These are phyloP conservation scores for Oscheius sp. DNA, from an alignment of 2,888 invertebrate species.

Conservation along the genomic window DNA sequence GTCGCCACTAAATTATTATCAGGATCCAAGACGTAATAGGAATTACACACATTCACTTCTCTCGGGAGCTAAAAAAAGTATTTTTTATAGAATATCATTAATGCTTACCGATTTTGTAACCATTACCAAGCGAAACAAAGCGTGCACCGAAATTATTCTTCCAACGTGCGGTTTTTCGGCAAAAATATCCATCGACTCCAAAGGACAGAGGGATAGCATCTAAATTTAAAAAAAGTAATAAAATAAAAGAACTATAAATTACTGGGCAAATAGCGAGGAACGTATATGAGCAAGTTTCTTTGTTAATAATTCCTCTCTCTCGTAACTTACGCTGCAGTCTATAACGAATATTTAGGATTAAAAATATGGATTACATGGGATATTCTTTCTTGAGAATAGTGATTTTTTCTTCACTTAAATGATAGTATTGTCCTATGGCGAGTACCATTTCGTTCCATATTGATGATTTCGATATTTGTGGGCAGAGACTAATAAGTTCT, in stretches of 20 bases:
- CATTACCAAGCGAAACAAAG: slow-evolving; percentile 43
- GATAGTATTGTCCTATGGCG: not conserved
- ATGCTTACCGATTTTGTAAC: not conserved
- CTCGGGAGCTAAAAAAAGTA: slow-evolving; percentile 53
- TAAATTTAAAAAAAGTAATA: not conserved
- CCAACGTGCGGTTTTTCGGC: slow-evolving; percentile 54
- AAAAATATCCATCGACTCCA: slow-evolving; percentile 47
- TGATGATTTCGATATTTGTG: not conserved
- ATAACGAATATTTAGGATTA: not conserved
- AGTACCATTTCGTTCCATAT: not conserved
- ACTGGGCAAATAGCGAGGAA: slow-evolving; percentile 34
- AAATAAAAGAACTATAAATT: not conserved
- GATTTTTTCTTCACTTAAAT: not conserved
- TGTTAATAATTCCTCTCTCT: slow-evolving; percentile 19
- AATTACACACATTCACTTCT: slow-evolving; percentile 57
- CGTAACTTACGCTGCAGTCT: slow-evolving; percentile 9
- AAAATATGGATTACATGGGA: not conserved
- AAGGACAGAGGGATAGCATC: slow-evolving; percentile 19
- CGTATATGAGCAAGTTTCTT: slow-evolving; percentile 1
- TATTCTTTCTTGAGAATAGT: slow-evolving; percentile 12
- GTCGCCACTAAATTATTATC: slow-evolving; percentile 64
- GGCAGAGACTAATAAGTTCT: slow-evolving; percentile 15
- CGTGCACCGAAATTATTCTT: slow-evolving; percentile 61
- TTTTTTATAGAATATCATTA: not conserved
- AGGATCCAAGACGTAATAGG: slow-evolving; percentile 68